Conservation (phyloP, 2,888 invertebrate species). For the Calephelis perditalis region DNA sequence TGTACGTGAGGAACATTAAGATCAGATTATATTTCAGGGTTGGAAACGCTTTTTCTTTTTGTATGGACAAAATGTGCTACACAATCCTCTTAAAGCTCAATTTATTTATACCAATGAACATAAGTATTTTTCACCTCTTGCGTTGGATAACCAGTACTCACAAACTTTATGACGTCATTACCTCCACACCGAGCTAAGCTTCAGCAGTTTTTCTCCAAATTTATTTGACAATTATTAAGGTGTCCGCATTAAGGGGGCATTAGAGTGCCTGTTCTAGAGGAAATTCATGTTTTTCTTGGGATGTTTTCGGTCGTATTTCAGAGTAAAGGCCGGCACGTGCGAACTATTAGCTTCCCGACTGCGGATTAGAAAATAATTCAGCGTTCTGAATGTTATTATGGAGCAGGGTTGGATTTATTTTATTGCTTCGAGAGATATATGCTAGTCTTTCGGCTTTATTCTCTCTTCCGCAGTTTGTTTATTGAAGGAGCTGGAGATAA, state of each 20-base stretch:
- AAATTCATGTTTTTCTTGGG: conserved; percentile 75
- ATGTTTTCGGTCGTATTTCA: conserved; percentile 69
- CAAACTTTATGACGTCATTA: conserved; percentile 65
- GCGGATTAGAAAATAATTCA: conserved; percentile 77
- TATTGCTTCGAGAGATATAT: conserved; percentile 67
- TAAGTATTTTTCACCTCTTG: conserved; percentile 28
- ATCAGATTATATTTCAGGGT: no score
- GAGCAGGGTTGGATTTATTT: conserved; percentile 71
- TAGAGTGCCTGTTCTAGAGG: conserved; percentile 53
- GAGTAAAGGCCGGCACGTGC: conserved; percentile 68
- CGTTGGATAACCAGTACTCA: conserved; percentile 37
- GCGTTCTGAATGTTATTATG: conserved; percentile 74
- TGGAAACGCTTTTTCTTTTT: no score
- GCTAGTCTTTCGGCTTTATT: conserved; percentile 67
- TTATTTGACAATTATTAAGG: conserved; percentile 77
- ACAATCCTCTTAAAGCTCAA: conserved; percentile 1
- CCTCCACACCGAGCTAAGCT: conserved; percentile 44
- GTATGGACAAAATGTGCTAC: no score
- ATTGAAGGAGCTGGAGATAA: conserved; percentile 54
- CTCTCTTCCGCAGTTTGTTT: conserved; percentile 65
- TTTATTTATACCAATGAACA: conserved; percentile 17
- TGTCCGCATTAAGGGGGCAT: conserved; percentile 71
- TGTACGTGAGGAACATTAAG: no score
- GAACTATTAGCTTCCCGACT: conserved; percentile 73
- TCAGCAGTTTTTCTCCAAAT: conserved; percentile 60